phyloP scores from a whole-genome alignment of 1,140 invertebrate species.

The Leptinotarsa defecta region DNA sequence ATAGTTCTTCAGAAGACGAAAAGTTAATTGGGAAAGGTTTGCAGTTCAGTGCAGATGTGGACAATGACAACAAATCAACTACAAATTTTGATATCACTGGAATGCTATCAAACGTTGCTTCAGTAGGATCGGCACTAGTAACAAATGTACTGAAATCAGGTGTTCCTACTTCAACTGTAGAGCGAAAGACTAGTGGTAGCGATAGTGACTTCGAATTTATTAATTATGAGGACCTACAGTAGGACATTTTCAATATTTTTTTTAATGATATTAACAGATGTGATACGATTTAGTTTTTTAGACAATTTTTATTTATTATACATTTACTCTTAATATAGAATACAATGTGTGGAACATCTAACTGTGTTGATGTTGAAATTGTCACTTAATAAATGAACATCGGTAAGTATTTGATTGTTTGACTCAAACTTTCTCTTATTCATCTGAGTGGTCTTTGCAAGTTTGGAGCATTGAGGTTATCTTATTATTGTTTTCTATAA shows the following conservation, averaged over 20 bases:
- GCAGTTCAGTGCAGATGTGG: constrained; percentile 31
- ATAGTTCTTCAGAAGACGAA: constrained; percentile 47
- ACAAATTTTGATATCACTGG: constrained; percentile 11
- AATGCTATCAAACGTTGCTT: constrained; percentile 23
- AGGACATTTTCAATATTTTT: neutral
- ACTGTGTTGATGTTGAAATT: neutral
- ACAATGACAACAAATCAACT: constrained; percentile 24
- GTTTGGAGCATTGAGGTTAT: too few relatives aligned
- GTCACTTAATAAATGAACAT: neutral
- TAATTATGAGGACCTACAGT: constrained; percentile 37
- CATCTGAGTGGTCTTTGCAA: too few relatives aligned
- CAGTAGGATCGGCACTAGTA: constrained; percentile 33
- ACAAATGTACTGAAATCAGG: constrained; percentile 30
- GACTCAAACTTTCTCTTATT: too few relatives aligned
- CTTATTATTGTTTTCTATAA: too few relatives aligned
- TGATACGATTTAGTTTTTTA: constrained; percentile 4
- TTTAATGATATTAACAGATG: neutral
- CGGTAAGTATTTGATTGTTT: too few relatives aligned
- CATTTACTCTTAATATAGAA: neutral
- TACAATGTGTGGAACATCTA: neutral
- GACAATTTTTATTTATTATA: constrained; percentile 4
- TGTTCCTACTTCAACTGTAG: constrained; percentile 2
- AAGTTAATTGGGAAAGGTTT: constrained; percentile 37
- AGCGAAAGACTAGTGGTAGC: constrained; percentile 39
- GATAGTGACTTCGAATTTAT: constrained; percentile 51